These are phyloP conservation scores for Bergia puertoricense DNA, from an alignment of 92 coral and sea anemone genomes.

Conservation along the genomic window DNA sequence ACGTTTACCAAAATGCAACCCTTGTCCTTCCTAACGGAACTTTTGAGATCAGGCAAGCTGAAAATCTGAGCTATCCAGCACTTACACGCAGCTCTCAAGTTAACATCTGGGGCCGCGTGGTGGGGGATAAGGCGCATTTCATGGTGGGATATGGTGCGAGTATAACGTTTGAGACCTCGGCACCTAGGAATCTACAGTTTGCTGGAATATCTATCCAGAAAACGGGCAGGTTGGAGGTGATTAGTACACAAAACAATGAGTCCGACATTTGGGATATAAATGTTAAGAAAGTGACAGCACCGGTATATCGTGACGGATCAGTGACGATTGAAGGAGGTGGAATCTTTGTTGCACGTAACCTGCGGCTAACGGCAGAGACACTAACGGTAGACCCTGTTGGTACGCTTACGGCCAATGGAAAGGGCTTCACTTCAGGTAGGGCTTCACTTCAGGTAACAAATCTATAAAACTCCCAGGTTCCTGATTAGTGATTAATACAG, in stretches of 20 bases:
- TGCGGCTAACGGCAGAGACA: constrained; percentile 55
- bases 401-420: constrained; percentile 60
- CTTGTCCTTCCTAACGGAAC: constrained; percentile 76
- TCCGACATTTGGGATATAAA: constrained; percentile 65
- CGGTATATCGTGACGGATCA: constrained; percentile 67
- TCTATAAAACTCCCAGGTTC: too few species aligned
- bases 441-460: constrained; percentile 54
- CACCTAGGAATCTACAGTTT: constrained; percentile 62
- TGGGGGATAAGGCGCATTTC: constrained; percentile 64
- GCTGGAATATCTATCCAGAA: constrained; percentile 75
- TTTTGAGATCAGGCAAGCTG: constrained; percentile 64
- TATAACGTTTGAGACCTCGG: constrained; percentile 54
- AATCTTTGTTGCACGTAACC: constrained; percentile 54
- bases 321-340: constrained; percentile 75
- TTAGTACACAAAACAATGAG: constrained; percentile 54
- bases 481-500: too few species aligned
- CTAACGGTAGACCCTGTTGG: constrained; percentile 65
- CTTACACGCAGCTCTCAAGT: constrained; percentile 64
- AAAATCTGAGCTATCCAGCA: constrained; percentile 58
- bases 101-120: constrained; percentile 66
- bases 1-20: constrained; percentile 56
- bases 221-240: constrained; percentile 60
- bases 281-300: constrained; percentile 58
- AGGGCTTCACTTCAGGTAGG: constrained; percentile 68
- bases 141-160: constrained; percentile 73